Conservation (phyloP, 2,113 vertebrate genomes). For the Tragelaphus buxtoni region DNA sequence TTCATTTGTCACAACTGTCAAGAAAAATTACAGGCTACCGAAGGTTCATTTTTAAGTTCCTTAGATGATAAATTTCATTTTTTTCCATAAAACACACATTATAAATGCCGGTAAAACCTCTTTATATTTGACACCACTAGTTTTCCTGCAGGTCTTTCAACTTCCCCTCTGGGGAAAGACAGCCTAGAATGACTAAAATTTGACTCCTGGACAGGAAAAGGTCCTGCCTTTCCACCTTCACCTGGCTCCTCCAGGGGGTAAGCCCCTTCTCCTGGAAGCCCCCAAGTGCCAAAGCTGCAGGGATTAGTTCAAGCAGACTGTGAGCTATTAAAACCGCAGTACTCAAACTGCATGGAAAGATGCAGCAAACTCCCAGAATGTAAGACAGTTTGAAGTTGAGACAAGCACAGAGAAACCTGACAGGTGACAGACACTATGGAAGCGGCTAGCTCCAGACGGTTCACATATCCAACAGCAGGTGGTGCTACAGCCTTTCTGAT, state of each 20-base stretch:
- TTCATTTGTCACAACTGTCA: neutral
- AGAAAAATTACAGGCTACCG: neutral
- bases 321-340: neutral
- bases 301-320: neutral
- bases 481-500: neutral
- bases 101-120: neutral
- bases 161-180: neutral
- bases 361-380: fast-evolving
- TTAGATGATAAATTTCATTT: neutral
- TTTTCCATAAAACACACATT: neutral
- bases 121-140: neutral
- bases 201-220: neutral
- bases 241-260: neutral
- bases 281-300: neutral
- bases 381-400: no score
- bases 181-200: neutral
- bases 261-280: neutral
- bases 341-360: fast-evolving
- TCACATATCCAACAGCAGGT: neutral
- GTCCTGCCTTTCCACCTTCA: neutral
- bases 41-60: neutral
- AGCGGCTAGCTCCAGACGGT: fast-evolving
- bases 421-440: neutral
- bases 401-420: neutral
- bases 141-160: neutral